phyloP scores from a whole-genome alignment of 1,140 invertebrate species.

The Nymphalis io region DNA sequence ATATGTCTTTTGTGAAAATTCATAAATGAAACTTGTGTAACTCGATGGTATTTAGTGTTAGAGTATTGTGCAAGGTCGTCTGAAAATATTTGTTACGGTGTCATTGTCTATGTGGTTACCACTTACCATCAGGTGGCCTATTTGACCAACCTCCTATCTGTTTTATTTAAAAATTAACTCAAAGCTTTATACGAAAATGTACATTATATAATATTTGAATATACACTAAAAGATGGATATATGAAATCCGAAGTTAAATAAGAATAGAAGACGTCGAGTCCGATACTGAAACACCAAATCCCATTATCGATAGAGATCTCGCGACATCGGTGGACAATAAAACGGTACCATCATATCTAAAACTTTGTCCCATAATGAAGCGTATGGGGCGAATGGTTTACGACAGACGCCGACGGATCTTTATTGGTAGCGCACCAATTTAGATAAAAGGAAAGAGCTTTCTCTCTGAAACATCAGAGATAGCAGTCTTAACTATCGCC shows the following conservation, averaged over 20 bases:
- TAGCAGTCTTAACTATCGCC: constrained; percentile 80
- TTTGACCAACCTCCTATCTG: no score
- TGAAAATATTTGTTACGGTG: no score
- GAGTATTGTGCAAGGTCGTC: no score
- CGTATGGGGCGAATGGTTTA: constrained; percentile 80
- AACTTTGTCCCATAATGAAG: constrained; percentile 80
- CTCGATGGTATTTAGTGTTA: no score
- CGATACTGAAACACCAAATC: constrained; percentile 58
- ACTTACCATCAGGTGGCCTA: no score
- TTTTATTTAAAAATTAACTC: no score
- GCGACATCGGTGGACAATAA: constrained; percentile 79
- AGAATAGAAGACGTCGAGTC: constrained; percentile 29
- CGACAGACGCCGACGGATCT: constrained; percentile 77
- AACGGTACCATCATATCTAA: constrained; percentile 80
- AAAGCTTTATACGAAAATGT: no score
- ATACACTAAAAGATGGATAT: no score
- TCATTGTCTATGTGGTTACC: no score
- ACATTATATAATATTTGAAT: background rate
- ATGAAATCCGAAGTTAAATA: background rate
- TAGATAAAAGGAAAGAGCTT: constrained; percentile 81
- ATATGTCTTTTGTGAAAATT: no score
- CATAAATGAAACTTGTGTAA: no score
- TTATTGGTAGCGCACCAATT: constrained; percentile 80
- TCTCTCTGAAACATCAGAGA: constrained; percentile 76
- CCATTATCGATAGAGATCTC: constrained; percentile 77